Conservation (phyloP, 1,140 invertebrate species). For the Drosophila ercepeae region DNA sequence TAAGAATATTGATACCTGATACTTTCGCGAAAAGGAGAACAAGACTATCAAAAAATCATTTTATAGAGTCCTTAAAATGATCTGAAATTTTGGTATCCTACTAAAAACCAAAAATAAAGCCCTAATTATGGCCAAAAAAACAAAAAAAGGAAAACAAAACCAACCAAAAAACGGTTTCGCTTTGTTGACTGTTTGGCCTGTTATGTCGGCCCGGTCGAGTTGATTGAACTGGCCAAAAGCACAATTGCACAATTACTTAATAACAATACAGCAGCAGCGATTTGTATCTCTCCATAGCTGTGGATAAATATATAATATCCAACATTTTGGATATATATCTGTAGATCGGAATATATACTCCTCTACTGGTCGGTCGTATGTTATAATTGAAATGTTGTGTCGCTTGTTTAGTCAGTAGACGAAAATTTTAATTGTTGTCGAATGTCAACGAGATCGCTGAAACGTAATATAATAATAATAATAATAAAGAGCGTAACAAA, state of each 20-base stretch:
- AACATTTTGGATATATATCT: no score
- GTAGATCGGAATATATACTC: no score
- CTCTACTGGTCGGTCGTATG: no score
- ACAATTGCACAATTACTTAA: slow-evolving; percentile 45
- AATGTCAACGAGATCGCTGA: slow-evolving; percentile 40
- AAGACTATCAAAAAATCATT: no score
- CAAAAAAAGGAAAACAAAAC: slow-evolving; percentile 1
- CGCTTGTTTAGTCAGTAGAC: not conserved
- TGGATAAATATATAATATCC: not conserved
- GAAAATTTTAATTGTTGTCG: slow-evolving; percentile 26
- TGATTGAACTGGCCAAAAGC: slow-evolving; percentile 44
- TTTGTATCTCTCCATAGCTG: not conserved
- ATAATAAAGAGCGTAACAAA: not conserved
- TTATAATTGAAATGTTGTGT: slow-evolving; percentile 46
- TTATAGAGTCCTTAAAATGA: no score
- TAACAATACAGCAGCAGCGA: slow-evolving; percentile 18
- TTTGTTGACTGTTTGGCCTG: slow-evolving; percentile 25
- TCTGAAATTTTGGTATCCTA: no score
- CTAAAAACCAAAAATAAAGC: not conserved
- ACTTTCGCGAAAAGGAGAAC: no score
- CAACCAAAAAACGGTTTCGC: slow-evolving; percentile 21
- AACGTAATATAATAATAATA: slow-evolving; percentile 5
- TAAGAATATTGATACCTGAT: no score
- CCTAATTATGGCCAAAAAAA: not conserved
- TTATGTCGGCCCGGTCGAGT: slow-evolving; percentile 36